A percentile compares a stretch with the other conserved stretches of the same genome.
Conservation (phyloP, 2,888 invertebrate species). For the Calameuta pallipes region DNA sequence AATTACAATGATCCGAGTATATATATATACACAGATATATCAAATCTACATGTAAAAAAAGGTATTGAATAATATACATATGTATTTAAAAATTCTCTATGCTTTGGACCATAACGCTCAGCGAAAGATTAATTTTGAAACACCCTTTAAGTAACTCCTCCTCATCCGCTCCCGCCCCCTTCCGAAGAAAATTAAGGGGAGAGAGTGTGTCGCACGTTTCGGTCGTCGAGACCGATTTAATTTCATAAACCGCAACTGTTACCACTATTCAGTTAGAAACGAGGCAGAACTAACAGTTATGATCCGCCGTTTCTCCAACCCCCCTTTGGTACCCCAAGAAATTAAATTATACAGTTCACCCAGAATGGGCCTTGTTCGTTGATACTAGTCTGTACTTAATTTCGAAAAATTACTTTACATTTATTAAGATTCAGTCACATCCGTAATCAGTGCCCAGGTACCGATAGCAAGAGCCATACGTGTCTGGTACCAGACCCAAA, state of each 20-base stretch:
- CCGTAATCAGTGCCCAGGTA: neutral
- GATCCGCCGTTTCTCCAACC: slow-evolving; percentile 36
- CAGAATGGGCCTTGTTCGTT: neutral
- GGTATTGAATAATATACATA: neutral
- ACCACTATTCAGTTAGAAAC: slow-evolving; percentile 60
- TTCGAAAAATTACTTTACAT: neutral
- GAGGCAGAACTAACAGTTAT: slow-evolving; percentile 58
- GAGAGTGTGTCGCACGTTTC: slow-evolving; percentile 47
- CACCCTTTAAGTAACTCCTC: slow-evolving; percentile 29
- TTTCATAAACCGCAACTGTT: slow-evolving; percentile 67
- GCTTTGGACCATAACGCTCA: neutral
- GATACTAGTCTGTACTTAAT: neutral
- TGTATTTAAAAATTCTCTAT: neutral
- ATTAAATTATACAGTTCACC: neutral
- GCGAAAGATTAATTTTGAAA: slow-evolving; percentile 3
- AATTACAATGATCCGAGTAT: neutral
- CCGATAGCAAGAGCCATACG: neutral
- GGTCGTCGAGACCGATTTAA: slow-evolving; percentile 58
- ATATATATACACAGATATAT: neutral
- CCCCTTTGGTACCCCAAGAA: neutral
- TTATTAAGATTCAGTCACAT: neutral
- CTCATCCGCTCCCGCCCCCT: slow-evolving; percentile 9
- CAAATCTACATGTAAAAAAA: neutral
- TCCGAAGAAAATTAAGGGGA: slow-evolving; percentile 22
- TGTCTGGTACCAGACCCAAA: neutral